Conservation (phyloP, 2,113 vertebrate genomes). For the Sander lucioperca region DNA sequence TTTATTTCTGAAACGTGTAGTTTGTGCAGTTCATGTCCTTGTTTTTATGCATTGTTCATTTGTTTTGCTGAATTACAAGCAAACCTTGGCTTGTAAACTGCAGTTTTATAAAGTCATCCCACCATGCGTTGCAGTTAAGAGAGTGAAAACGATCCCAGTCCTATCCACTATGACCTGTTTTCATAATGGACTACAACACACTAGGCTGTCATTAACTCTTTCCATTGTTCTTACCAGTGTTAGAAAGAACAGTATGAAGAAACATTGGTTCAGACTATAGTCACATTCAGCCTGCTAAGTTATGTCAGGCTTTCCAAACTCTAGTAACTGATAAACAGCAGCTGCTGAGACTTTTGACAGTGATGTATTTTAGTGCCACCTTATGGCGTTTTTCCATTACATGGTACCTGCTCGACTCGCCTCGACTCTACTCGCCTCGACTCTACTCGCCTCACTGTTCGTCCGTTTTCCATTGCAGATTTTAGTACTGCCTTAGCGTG, state of each 20-base stretch:
- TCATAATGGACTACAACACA: conserved; percentile 8
- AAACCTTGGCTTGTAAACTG: conserved; percentile 35
- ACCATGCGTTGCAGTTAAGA: background rate
- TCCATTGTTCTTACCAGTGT: background rate
- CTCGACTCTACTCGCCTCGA: no score
- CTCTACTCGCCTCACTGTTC: no score
- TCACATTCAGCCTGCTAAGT: conserved; percentile 9
- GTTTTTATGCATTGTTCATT: background rate
- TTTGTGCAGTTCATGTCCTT: background rate
- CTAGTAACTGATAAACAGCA: conserved; percentile 28
- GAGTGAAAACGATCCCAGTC: conserved; percentile 4
- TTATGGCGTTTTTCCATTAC: no score
- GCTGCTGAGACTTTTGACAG: background rate
- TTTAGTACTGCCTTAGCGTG: no score
- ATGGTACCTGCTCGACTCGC: no score
- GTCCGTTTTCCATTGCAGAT: no score
- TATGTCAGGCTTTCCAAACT: conserved; percentile 10
- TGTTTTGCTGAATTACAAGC: conserved; percentile 21
- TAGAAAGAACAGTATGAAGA: conserved; percentile 15
- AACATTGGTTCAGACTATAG: conserved; percentile 24
- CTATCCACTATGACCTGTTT: conserved; percentile 24
- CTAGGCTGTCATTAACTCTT: conserved; percentile 29
- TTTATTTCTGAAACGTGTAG: background rate
- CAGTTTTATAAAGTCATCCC: conserved; percentile 41
- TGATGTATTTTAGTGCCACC: background rate